These are phyloP conservation scores for Melanotaenia maccullochi DNA, from an alignment of 2,797 vertebrate genomes.

Conservation along the genomic window DNA sequence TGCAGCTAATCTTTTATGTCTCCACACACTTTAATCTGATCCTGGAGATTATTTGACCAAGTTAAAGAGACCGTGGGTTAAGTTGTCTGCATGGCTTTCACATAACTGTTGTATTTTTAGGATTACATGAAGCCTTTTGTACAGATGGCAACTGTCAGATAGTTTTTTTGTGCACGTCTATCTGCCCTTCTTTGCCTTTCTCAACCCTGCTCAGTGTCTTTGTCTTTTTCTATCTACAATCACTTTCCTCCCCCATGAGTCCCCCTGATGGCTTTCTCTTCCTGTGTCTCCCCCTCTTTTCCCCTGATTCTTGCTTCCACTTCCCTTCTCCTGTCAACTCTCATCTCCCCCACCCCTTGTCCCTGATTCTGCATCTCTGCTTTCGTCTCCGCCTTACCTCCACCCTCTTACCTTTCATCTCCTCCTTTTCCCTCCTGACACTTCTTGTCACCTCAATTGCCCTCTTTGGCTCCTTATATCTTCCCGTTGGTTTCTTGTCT, in stretches of 20 bases:
- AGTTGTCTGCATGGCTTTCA: constrained; percentile 19
- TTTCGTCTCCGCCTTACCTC: constrained; percentile 45
- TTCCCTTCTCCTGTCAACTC: constrained; percentile 68
- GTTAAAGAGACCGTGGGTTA: constrained; percentile 16
- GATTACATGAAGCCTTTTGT: constrained; percentile 19
- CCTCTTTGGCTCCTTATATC: constrained; percentile 53
- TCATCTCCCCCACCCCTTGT: constrained; percentile 53
- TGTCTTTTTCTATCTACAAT: constrained; percentile 37
- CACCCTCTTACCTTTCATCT: constrained; percentile 58
- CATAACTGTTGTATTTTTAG: constrained; percentile 11
- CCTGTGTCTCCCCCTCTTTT: constrained; percentile 31
- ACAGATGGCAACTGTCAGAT: constrained; percentile 37
- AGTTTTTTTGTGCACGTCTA: constrained; percentile 24
- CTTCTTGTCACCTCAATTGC: constrained; percentile 69
- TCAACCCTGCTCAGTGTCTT: constrained; percentile 29
- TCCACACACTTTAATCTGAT: constrained; percentile 27
- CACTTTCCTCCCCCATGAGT: constrained; percentile 50
- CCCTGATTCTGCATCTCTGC: constrained; percentile 45
- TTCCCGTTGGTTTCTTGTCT: constrained; percentile 43
- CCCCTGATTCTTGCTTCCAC: constrained; percentile 57
- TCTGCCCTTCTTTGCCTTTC: constrained; percentile 44
- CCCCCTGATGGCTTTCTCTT: constrained; percentile 57
- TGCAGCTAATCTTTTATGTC: constrained; percentile 44
- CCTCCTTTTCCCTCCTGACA: constrained; percentile 47
- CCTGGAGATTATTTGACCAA: constrained; percentile 10